Evolutionary conservation across 2,888 invertebrate genomes (phyloP).

Genomic region (Cryptops parisi): DNA sequence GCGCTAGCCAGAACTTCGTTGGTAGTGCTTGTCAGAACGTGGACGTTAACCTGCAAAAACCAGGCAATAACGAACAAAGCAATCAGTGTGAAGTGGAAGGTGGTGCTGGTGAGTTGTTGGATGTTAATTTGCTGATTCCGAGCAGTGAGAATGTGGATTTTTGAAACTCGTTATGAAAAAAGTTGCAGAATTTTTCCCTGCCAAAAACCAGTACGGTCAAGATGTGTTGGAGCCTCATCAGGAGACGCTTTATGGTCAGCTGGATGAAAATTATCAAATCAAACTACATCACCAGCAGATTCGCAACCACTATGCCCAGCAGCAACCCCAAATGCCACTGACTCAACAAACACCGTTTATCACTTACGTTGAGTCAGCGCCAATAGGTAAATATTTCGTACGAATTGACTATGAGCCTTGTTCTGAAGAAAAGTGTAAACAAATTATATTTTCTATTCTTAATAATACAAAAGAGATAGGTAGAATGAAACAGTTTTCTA

Average conservation of each 20-base stretch:
- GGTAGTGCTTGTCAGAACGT: slow-evolving; percentile 2
- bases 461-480: too few species aligned
- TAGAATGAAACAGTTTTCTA: too few species aligned
- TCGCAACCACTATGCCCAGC: slow-evolving; percentile 19
- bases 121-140: neutral
- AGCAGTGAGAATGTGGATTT: neutral
- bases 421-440: too few species aligned
- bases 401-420: too few species aligned
- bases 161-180: neutral
- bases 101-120: too few species aligned
- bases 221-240: neutral
- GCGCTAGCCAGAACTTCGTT: too few species aligned
- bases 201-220: neutral
- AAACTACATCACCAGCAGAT: slow-evolving; percentile 22
- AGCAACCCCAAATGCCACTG: slow-evolving; percentile 12
- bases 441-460: too few species aligned
- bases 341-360: slow-evolving; percentile 8
- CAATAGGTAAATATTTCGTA: neutral
- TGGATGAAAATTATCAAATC: slow-evolving; percentile 21
- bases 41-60: slow-evolving; percentile 12
- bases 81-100: too few species aligned
- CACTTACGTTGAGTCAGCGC: neutral
- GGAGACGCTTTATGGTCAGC: slow-evolving; percentile 15
- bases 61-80: neutral
- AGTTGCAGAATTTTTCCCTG: neutral